Base-by-base conservation (phyloP, 2,888 invertebrate species). In the Agrotis exclamationis region DNA sequence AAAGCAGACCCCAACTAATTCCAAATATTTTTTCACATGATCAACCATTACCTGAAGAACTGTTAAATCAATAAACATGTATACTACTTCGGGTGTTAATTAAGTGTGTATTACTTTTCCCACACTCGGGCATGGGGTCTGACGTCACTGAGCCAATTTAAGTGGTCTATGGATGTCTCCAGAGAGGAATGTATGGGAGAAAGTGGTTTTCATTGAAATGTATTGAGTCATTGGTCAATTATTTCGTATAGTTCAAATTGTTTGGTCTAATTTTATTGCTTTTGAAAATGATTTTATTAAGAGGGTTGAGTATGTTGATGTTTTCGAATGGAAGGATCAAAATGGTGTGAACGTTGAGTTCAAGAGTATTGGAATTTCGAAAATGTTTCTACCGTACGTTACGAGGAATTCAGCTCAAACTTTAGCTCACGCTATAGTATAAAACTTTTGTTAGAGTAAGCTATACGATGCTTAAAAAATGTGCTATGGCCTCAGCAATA, bases 71-170 rank as follows among this genome's bases (percentile, higher is more conserved):
- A 90, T 91, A 88, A 90, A 90, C 85, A 85, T 87, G 88, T 63
- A 47, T 86, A 87, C 86, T 82, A 80, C 85, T 86, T 86, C 65
- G 85, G 87, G 90, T 88, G 91, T 89, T 92, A 92, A 92, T 92
- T 87, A 89, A 85, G 86, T 85, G 80, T 65, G 66, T 73, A 80
- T 86, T 80, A 82, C 85, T 77, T 88, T 93, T 93, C 93, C 92
- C 93, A 93, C 92, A 92, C 88, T 89, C 87, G 80, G 81, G 74
- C 73, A 70, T 53, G 56, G 76, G 71, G 76, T 18, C n/a, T 91
- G 88, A 90, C 88, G 87, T 87, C 87, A 82, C 39, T 59, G 75
- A 54, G 70, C 60, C 69, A 83, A 74, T 85, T 87, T 84, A 85
- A 86, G 86, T 87, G 81, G 75, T 70, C 76, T 63, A 81, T 79